Evolutionary conservation across 2,888 invertebrate genomes (phyloP).

Genomic region (Andricus curvator): DNA sequence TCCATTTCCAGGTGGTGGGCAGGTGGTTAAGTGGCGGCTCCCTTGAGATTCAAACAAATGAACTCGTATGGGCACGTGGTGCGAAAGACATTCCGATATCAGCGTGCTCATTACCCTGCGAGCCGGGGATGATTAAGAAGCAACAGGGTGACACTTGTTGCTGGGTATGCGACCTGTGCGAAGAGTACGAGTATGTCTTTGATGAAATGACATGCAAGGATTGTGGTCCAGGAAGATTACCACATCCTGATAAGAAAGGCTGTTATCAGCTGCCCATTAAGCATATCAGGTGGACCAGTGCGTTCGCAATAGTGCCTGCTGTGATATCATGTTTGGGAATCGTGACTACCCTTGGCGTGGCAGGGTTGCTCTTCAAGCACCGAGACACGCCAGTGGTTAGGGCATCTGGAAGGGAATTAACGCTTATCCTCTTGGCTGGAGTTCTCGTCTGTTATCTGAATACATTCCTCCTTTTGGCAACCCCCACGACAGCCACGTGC

Average conservation of each 20-base stretch:
- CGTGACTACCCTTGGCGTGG: conserved; percentile 81
- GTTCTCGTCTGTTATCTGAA: conserved; percentile 83
- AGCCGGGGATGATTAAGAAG: conserved; percentile 84
- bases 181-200: conserved; percentile 83
- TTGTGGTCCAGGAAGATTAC: conserved; percentile 84
- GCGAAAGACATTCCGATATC: conserved; percentile 82
- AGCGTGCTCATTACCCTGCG: conserved; percentile 85
- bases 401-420: conserved; percentile 83
- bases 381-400: conserved; percentile 85
- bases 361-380: conserved; percentile 82
- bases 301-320: conserved; percentile 83
- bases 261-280: conserved; percentile 83
- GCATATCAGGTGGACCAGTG: conserved; percentile 84
- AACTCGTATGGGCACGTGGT: conserved; percentile 81
- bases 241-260: conserved; percentile 81
- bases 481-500: conserved; percentile 81
- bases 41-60: conserved; percentile 78
- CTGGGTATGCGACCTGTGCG: conserved; percentile 88
- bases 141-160: conserved; percentile 87
- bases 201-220: conserved; percentile 84
- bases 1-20: conserved; percentile 80
- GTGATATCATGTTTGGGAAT: conserved; percentile 83
- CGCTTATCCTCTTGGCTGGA: conserved; percentile 83
- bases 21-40: conserved; percentile 81
- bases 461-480: conserved; percentile 82